These are phyloP conservation scores for Mythimna vitellina DNA, from an alignment of 2,888 invertebrate species.

Conservation along the genomic window DNA sequence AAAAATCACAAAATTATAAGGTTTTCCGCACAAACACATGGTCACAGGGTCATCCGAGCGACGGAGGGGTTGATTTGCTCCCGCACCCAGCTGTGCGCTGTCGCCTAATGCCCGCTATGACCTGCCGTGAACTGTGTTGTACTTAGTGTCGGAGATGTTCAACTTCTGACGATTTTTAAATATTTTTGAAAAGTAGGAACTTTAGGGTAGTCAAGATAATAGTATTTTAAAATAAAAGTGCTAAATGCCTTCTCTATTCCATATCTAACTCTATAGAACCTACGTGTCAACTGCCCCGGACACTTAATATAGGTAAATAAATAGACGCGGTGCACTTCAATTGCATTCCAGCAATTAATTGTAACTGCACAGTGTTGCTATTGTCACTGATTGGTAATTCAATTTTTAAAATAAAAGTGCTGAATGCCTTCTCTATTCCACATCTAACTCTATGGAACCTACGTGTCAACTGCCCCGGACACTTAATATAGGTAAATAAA, in stretches of 20 bases:
- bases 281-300: constrained; percentile 72
- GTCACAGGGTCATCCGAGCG: too few species aligned
- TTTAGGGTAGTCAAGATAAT: too few species aligned
- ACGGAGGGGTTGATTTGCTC: too few species aligned
- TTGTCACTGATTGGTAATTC: constrained; percentile 58
- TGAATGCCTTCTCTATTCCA: constrained; percentile 19
- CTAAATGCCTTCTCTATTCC: constrained; percentile 19
- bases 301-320: constrained; percentile 80
- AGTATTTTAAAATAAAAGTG: too few species aligned
- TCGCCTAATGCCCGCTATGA: too few species aligned
- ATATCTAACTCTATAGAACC: constrained; percentile 37
- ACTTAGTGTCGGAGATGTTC: too few species aligned
- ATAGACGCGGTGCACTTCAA: constrained; percentile 76
- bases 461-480: constrained; percentile 73
- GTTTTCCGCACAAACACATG: too few species aligned
- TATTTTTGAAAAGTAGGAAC: too few species aligned
- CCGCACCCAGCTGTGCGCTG: too few species aligned
- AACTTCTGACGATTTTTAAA: too few species aligned
- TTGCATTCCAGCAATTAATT: constrained; percentile 79
- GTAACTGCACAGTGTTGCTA: constrained; percentile 68
- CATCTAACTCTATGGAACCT: constrained; percentile 43
- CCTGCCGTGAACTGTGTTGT: too few species aligned
- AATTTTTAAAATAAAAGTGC: constrained; percentile 39
- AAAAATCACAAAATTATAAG: too few species aligned
- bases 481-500: constrained; percentile 80